These are phyloP conservation scores for Brachirus orientalis DNA, from an alignment of 2,113 vertebrate genomes.

Conservation along the genomic window DNA sequence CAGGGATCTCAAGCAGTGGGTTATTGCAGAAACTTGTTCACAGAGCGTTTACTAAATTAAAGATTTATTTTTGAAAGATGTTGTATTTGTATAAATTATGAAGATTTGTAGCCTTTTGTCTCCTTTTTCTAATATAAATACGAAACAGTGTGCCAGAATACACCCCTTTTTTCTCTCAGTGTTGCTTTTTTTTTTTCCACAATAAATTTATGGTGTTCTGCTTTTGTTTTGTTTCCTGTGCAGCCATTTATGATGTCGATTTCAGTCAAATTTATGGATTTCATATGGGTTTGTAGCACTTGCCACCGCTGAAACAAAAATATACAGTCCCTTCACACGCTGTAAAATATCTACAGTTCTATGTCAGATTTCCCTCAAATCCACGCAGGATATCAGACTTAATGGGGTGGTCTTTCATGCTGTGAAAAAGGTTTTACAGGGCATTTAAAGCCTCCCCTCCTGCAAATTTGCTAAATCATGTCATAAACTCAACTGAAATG, in stretches of 20 bases:
- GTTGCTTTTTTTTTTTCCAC: constrained; percentile 85
- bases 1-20: constrained; percentile 93
- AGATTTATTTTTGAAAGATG: constrained; percentile 94
- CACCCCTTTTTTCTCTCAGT: constrained; percentile 78
- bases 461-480: constrained; percentile 70
- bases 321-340: not conserved
- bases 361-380: constrained; percentile 21
- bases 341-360: not conserved
- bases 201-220: constrained; percentile 90
- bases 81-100: constrained; percentile 99
- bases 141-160: constrained; percentile 90
- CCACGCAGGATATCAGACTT: constrained; percentile 31
- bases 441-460: constrained; percentile 55
- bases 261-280: constrained; percentile 2
- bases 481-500: constrained; percentile 74
- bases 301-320: not conserved
- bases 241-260: not conserved
- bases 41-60: constrained; percentile 96
- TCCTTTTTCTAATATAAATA: constrained; percentile 88
- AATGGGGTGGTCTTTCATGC: constrained; percentile 54
- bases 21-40: constrained; percentile 90
- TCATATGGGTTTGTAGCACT: constrained; percentile 4
- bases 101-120: constrained; percentile 92
- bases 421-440: constrained; percentile 60
- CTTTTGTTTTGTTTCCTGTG: constrained; percentile 46